phyloP scores from a whole-genome alignment of 2,797 vertebrate genomes.

The Lagodon rhomboides region DNA sequence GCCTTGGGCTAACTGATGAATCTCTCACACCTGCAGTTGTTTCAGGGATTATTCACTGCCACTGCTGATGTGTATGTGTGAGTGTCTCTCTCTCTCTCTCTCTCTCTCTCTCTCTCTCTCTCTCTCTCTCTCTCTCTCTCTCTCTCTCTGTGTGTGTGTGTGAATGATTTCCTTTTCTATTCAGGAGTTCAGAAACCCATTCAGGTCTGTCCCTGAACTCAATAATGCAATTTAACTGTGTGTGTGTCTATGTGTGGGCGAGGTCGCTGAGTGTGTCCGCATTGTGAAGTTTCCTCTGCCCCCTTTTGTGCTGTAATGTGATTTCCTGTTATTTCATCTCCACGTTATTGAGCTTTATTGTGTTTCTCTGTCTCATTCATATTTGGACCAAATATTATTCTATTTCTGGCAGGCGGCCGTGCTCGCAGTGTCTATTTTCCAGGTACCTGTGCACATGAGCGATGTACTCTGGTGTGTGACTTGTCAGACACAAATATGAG shows the following conservation, averaged over 20 bases:
- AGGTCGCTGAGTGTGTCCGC: not conserved
- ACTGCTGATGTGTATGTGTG: conserved; percentile 25
- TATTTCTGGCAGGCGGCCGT: conserved; percentile 25
- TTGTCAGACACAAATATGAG: conserved; percentile 26
- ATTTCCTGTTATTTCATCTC: conserved; percentile 54
- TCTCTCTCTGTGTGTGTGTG: not conserved
- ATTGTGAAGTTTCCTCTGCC: not conserved
- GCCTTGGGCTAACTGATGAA: conserved; percentile 68
- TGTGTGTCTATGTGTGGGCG: conserved; percentile 14
- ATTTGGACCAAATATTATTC: conserved; percentile 24
- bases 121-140: no score
- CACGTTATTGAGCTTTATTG: conserved; percentile 44
- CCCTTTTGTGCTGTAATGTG: conserved; percentile 36
- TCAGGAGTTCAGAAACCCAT: conserved; percentile 39
- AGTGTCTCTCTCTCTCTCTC: no score
- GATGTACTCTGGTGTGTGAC: conserved; percentile 7
- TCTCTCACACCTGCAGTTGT: conserved; percentile 66
- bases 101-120: no score
- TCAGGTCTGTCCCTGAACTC: conserved; percentile 26
- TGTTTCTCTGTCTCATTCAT: conserved; percentile 47
- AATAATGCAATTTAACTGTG: conserved; percentile 25
- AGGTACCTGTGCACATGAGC: conserved; percentile 1
- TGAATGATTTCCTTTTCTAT: conserved; percentile 46
- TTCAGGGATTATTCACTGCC: conserved; percentile 62
- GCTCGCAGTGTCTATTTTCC: conserved; percentile 18